A percentile compares a stretch with the other conserved stretches of the same genome.
phyloP scores from a whole-genome alignment of 2,113 vertebrate species.

The Lepisosteus osseus region DNA sequence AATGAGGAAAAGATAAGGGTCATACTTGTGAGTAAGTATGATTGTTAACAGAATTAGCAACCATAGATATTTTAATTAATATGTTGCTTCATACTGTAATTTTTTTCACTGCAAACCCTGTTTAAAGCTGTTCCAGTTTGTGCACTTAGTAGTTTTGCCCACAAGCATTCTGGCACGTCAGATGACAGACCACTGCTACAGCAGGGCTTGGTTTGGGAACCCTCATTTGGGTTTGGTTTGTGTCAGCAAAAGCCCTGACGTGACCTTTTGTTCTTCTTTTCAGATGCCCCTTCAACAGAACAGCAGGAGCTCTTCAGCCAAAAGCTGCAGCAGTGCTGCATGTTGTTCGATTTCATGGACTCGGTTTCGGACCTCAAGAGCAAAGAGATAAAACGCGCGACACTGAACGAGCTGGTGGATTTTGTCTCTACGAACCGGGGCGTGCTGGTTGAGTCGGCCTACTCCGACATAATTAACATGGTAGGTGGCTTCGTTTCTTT shows the following conservation, averaged over 20 bases:
- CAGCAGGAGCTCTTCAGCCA: constrained; percentile 93
- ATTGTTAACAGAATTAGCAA: no score
- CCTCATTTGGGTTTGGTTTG: background rate
- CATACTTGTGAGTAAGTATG: no score
- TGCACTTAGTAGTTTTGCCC: no score
- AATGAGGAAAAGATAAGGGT: no score
- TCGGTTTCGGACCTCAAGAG: constrained; percentile 91
- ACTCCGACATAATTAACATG: constrained; percentile 95
- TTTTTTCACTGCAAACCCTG: no score
- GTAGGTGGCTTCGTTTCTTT: constrained; percentile 64
- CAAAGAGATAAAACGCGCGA: constrained; percentile 97
- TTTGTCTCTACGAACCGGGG: constrained; percentile 95
- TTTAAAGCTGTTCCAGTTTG: no score
- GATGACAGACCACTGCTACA: background rate
- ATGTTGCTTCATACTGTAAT: no score
- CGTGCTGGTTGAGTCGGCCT: constrained; percentile 87
- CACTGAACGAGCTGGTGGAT: constrained; percentile 92
- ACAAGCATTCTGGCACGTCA: no score
- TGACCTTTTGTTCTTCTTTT: constrained; percentile 34
- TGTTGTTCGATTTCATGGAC: constrained; percentile 96
- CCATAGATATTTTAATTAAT: no score
- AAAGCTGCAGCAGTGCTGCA: constrained; percentile 94
- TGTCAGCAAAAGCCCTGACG: background rate
- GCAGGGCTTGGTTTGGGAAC: background rate
- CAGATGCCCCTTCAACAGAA: constrained; percentile 88